A percentile compares a stretch with the other conserved stretches of the same genome.
Conservation (phyloP, 2,113 vertebrate genomes). For the Oreochromis spilurus region DNA sequence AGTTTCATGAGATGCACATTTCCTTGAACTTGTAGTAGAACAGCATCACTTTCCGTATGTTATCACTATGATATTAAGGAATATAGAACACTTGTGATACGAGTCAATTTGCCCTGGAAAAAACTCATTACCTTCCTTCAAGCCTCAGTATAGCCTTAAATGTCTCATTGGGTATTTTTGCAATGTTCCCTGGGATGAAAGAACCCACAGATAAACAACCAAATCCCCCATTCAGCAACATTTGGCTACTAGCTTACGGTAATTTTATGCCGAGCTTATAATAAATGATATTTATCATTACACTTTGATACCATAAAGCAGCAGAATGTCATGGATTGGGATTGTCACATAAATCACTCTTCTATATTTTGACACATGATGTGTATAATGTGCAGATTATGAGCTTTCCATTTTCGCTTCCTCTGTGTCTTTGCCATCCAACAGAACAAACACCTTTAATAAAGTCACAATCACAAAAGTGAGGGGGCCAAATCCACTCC, state of each 20-base stretch:
- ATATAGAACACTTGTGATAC: not conserved
- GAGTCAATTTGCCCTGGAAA: not conserved
- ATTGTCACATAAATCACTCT: conserved; percentile 46
- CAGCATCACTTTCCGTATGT: not conserved
- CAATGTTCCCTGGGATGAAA: conserved; percentile 20
- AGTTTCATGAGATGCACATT: not conserved
- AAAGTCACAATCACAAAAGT: conserved; percentile 83
- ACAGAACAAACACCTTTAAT: conserved; percentile 62
- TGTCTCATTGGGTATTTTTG: conserved; percentile 42
- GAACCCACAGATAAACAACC: conserved; percentile 41
- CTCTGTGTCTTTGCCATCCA: conserved; percentile 42
- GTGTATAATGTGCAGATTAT: conserved; percentile 60
- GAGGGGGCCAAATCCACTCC: conserved; percentile 82
- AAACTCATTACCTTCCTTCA: not conserved
- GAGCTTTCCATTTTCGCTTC: conserved; percentile 47
- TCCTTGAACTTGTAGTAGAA: not conserved
- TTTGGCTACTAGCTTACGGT: conserved; percentile 36
- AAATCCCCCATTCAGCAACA: conserved; percentile 34
- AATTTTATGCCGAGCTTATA: conserved; percentile 39
- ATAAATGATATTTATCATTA: conserved; percentile 56
- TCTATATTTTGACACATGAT: conserved; percentile 65
- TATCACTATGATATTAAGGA: not conserved
- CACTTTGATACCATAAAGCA: conserved; percentile 43
- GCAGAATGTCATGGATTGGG: conserved; percentile 37
- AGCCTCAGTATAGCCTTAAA: not conserved